Evolutionary conservation across 2,797 vertebrate genomes (phyloP), one percentile per base, ranked within the genome.

Genomic region (Mycteria americana): DNA sequence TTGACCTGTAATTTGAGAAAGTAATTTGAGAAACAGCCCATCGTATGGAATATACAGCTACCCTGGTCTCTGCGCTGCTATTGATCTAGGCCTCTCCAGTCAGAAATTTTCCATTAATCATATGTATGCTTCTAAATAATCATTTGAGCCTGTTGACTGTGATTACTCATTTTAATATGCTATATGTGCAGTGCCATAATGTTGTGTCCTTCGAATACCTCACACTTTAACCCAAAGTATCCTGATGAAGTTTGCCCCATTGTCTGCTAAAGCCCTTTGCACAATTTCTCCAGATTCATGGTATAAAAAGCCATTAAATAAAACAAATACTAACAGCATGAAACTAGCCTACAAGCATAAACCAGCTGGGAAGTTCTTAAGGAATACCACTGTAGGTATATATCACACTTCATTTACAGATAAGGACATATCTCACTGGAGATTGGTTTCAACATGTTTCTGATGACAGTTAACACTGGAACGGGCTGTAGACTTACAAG

Each of bases 1-100:
- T 2, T 50, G 21, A 18, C 5, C 5, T 21, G 19, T 33, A 9
- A 51, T 83, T 54, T 45, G 45, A 24, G 10, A n/a, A 69, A 56
- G 4, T n/a, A 31, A 37, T 75, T 43, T 48, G 31, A 56, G 33
- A 57, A 86, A n/a, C 2, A 3, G 7, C 9, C 19, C 5, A 17
- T 30, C 0, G 0, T 43, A 18, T 22, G 24, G 28, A 69, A 51
- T 54, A 24, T 21, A 33, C 3, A 1, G 37, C 22, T 75, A 19
- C 3, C 3, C 31, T 74, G 28, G 57, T 60, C 37, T 77, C 31
- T 62, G n/a, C 8, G 35, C 5, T 43, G 30, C 28, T 33, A 41
- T 45, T 57, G 25, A n/a, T 37, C 8, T 35, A 59, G 6, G 10
- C 14, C 28, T 85, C 89, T 59, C 17, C 9, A 60, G 10, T 7